Evolutionary conservation across 2,888 invertebrate species (phyloP), one percentile per base, ranked within the genome.

Genomic region (Machimus rusticus): DNA sequence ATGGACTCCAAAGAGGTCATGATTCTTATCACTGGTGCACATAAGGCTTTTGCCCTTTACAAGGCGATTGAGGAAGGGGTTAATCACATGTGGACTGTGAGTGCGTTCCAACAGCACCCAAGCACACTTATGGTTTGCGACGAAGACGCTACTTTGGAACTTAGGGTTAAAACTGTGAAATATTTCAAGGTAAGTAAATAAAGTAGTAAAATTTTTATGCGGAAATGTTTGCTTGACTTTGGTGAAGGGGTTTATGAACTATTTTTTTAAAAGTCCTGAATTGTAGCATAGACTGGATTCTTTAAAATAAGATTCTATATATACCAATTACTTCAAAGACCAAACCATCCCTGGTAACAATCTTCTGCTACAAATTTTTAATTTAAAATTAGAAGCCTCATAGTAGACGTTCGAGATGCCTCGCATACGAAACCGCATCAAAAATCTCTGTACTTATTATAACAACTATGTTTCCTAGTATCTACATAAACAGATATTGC

Each of bases 51-150:
- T 91, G 99, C 99, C 86, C 94, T 99, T 89, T 97, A 99, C 92
- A 99, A 99, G 93, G 99, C 99, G 12, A 97, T 99, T 90, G 99
- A 99, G 93, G 98, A 99, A 93, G 99, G 99, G 87, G 96, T 99
- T 14, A 99, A 98, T 94, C 99, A 99, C 93, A 99, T 99, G 99
- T 99, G 99, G 99, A 99, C 99, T 0, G 99, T 99, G 74, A 99
- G 98, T 76, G 99, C 99, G 84, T 99, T 99, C 94, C 99, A 99
- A 93, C 98, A 98, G 93, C 99, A 99, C 93, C 95, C 96, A 79
- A 95, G 96, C 91, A 96, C 99, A 39, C 94, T 99, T 88, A 98
- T 99, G 94, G 95, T 99, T 89, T 99, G 98, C 92, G 99, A 99
- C 93, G 99, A 99, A 93, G 98, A 97, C 93, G 99, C 99, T 89